Conservation (phyloP, 2,113 vertebrate species). For the Gobio gobio region DNA sequence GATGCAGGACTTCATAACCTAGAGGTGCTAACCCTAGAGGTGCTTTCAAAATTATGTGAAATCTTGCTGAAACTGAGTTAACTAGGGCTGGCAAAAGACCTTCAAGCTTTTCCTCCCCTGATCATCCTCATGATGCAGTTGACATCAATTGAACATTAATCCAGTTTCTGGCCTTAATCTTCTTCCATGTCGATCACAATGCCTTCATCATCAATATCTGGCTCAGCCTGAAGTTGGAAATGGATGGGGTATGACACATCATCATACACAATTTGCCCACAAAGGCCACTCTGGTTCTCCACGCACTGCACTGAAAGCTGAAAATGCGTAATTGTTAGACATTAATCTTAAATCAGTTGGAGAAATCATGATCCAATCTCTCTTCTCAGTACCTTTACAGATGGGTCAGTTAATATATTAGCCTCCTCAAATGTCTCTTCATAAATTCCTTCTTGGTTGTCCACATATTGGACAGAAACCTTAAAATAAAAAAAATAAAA, state of each 20-base stretch:
- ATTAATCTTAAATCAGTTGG: neutral
- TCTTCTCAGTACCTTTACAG: neutral
- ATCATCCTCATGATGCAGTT: neutral
- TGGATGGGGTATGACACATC: neutral
- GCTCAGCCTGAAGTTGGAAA: neutral
- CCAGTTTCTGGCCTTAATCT: neutral
- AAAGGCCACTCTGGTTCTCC: conserved; percentile 6
- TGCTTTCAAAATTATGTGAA: neutral
- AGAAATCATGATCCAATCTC: neutral
- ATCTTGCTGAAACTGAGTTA: neutral
- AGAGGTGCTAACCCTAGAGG: too few relatives aligned
- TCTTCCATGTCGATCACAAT: neutral
- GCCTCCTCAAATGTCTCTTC: neutral
- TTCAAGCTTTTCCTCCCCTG: neutral
- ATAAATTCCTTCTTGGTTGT: neutral
- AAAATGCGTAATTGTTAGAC: neutral
- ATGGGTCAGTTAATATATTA: neutral
- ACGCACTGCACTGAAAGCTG: conserved; percentile 1
- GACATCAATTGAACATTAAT: neutral
- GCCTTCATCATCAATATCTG: conserved; percentile 5
- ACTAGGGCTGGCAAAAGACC: too few relatives aligned
- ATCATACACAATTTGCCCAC: neutral
- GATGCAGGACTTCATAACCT: too few relatives aligned
- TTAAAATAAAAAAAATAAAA: neutral
- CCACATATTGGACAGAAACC: neutral